Evolutionary conservation across 2,113 vertebrate genomes (phyloP), one percentile per base, ranked within the genome.

Genomic region (Pelobates fuscus): DNA sequence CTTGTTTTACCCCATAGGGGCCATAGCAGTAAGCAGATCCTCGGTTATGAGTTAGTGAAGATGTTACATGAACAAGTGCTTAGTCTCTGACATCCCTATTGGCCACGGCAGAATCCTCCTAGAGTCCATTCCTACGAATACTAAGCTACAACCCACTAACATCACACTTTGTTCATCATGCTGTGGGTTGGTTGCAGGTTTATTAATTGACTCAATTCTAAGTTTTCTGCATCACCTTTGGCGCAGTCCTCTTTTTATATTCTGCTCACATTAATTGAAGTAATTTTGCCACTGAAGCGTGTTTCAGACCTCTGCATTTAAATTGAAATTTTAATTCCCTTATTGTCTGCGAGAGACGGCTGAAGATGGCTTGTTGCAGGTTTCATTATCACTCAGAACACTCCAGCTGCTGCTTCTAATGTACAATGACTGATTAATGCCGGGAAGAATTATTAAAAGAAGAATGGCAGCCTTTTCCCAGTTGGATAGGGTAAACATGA

Each of bases 301-400:
- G 89, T 90, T 93, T 89, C 88, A 84, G 85, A 88, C 86, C 90
- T 90, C 89, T 91, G 91, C 91, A 93, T 93, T 94, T 91, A 92
- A 93, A 94, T 94, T 91, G 92, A 91, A 93, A 90, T 93, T 93
- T 91, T 93, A 92, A 93, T 92, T 92, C 91, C 89, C 90, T 90
- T 80, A 91, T 92, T 93, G 92, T 94, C 91, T 92, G 88, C 86
- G 86, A 81, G 90, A 89, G 89, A 83, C 18, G 52, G 86, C 83
- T 80, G 86, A 89, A 89, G 90, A 92, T 89, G 87, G 85, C 88
- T 91, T 89, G 91, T 91, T 92, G 89, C 89, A 91, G 90, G 88
- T 92, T 92, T 93, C 91, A 92, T 93, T 93, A 93, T 92, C 90
- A 88, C 89, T 91, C 88, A 80, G 2, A 91, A 87, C 89, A 91